Evolutionary conservation across 2,797 vertebrate genomes (phyloP).

Genomic region (Neopelma chrysocephalum): DNA sequence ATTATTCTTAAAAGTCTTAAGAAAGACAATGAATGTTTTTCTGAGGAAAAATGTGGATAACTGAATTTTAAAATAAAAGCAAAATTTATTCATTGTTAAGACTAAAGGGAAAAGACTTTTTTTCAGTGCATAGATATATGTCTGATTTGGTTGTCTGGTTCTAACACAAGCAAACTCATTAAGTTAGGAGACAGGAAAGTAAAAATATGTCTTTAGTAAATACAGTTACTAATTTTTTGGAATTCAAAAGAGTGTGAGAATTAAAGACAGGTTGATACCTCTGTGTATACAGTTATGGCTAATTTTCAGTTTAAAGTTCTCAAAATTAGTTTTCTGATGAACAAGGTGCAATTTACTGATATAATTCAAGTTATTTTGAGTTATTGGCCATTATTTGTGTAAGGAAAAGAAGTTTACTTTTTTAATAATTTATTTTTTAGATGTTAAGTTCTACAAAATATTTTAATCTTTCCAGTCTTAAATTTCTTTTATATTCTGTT

Average conservation of each 20-base stretch:
- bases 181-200: neutral
- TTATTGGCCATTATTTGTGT: neutral
- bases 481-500: neutral
- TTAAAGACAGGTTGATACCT: neutral
- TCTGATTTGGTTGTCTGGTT: neutral
- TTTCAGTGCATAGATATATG: neutral
- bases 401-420: neutral
- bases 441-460: neutral
- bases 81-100: neutral
- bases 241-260: neutral
- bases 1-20: neutral
- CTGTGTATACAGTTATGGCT: neutral
- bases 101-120: neutral
- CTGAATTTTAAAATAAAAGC: neutral
- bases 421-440: neutral
- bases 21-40: neutral
- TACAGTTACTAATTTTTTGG: neutral
- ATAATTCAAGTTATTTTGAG: neutral
- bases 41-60: neutral
- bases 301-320: neutral
- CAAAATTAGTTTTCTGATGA: neutral
- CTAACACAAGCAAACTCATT: neutral
- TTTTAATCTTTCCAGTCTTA: neutral
- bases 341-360: neutral
- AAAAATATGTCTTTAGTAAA: conserved; percentile 28